Evolutionary conservation across 2,113 vertebrate genomes (phyloP).

Genomic region (Sylvilagus bachmani): DNA sequence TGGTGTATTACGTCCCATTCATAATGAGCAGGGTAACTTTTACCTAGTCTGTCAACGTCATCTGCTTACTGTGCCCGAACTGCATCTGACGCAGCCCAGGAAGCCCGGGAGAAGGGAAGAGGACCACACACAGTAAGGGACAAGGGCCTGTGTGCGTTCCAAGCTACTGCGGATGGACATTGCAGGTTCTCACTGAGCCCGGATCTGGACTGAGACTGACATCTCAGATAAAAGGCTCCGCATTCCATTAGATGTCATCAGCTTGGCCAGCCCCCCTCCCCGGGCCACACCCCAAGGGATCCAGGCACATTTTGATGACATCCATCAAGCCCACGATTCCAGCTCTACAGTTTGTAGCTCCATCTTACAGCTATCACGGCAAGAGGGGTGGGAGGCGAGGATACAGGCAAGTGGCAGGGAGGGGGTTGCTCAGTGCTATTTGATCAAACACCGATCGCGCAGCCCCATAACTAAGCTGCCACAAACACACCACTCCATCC

Average conservation of each 20-base stretch:
- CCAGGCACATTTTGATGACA: conserved; percentile 66
- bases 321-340: conserved; percentile 75
- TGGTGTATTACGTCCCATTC: conserved; percentile 87
- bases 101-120: conserved; percentile 70
- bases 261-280: conserved; percentile 66
- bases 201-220: conserved; percentile 70
- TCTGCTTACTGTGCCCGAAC: conserved; percentile 81
- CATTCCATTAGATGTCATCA: conserved; percentile 77
- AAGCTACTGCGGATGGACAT: neutral
- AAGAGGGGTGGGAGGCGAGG: neutral
- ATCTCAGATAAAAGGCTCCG: conserved; percentile 74
- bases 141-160: neutral
- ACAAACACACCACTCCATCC: conserved; percentile 85
- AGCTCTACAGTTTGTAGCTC: conserved; percentile 76
- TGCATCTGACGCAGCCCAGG: conserved; percentile 76
- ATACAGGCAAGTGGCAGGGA: neutral
- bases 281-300: conserved; percentile 72
- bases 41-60: conserved; percentile 83
- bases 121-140: neutral
- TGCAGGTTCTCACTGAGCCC: conserved; percentile 78
- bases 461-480: conserved; percentile 85
- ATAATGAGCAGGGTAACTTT: conserved; percentile 86
- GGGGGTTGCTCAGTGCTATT: conserved; percentile 65
- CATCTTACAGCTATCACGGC: conserved; percentile 48
- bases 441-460: conserved; percentile 76